Evolutionary conservation across 2,113 vertebrate species (phyloP), one percentile per base, ranked within the genome.

Genomic region (Okapia johnstoni): DNA sequence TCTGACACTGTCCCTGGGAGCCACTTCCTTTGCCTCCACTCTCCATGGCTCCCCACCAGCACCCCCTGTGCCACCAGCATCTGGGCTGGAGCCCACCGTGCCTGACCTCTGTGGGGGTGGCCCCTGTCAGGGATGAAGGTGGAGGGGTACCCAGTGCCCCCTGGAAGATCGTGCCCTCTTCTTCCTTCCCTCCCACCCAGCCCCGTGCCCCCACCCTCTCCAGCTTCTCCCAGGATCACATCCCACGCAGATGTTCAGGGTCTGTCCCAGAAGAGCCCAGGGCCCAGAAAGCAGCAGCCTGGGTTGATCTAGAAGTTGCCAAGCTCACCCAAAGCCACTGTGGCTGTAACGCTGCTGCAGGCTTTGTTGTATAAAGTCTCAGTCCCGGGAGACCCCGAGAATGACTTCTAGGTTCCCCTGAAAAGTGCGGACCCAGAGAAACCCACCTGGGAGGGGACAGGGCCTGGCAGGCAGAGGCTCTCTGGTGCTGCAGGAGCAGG

Each of bases 161-260:
- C 11, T 3, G 2, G 28, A 16, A 23, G 30, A 12, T 23, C 1
- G 2, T 3, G 21, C 7, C 86, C 86, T 73, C 23, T 73, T 10
- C 1, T 48, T 43, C 40, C 43, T 17, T 17, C 21, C 21, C 54
- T n/a, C 19, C 28, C 26, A n/a, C 30, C 17, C 19, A 2, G 15
- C 10, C 9, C 50, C 6, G 1, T 19, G 9, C 57, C 28, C 54
- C 9, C 9, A 12, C 33, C n/a, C 43, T 8, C 30, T 9, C 23
- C 21, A 43, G n/a, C 23, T 16, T 19, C 23, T 50, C 76, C 30
- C 54, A 30, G 43, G 9, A 19, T n/a, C 23, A 10, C 66, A 5
- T 23, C 14, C 55, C 43, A 12, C 33, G 0, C 3, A 0, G 2
- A 19, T 0, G 1, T 13, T 26, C 55, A 3, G 14, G 12, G 3